Evolutionary conservation across 2,888 invertebrate genomes (phyloP), one percentile per base, ranked within the genome.

Genomic region (Branchipolynoe longqiensis): DNA sequence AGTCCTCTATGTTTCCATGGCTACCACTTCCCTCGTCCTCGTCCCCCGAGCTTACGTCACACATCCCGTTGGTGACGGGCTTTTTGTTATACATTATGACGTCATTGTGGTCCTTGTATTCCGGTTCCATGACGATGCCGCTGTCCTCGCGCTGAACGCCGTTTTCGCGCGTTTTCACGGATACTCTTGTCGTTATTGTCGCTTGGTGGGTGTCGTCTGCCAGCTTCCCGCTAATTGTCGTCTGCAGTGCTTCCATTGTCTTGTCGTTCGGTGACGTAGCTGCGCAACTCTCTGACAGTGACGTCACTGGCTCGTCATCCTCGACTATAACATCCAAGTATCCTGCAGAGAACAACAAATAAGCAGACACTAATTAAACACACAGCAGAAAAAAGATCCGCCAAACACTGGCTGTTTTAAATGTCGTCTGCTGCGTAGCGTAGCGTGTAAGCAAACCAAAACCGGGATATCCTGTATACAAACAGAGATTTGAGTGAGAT

Each of bases 61-160:
- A 78, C 31, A 41, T 48, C 48, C 48, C 48, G 22, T 25, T 78
- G 41, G 48, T 48, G 25, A 18, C n/a, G 31, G 41, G 41, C 31
- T 41, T 78, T 22, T 28, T 33, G 54, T 41, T 41, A 69, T n/a
- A 69, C n/a, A 69, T 36, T 41, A 78, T 78, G 54, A 78, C 78
- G 25, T 78, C 78, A 28, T 54, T 78, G 41, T 78, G 78, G 3
- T 69, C 38, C 36, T 69, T 69, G 36, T 69, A 69, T 14, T 69
- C 69, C 18, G 69, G 36, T 12, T 78, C 78, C 78, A 78, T 48
- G 48, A 78, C 78, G 28, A 78, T 78, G 48, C 78, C 78, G 31
- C 78, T 78, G 28, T 78, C 78, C 28, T 78, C 78, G 12, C 78
- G 78, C 48, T 78, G 78, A 28, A 78, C 78, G 78, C 78, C 78